A percentile compares a stretch with the other conserved stretches of the same genome.
Conservation (phyloP, 2,113 vertebrate species). For the Bambusicola thoracicus region DNA sequence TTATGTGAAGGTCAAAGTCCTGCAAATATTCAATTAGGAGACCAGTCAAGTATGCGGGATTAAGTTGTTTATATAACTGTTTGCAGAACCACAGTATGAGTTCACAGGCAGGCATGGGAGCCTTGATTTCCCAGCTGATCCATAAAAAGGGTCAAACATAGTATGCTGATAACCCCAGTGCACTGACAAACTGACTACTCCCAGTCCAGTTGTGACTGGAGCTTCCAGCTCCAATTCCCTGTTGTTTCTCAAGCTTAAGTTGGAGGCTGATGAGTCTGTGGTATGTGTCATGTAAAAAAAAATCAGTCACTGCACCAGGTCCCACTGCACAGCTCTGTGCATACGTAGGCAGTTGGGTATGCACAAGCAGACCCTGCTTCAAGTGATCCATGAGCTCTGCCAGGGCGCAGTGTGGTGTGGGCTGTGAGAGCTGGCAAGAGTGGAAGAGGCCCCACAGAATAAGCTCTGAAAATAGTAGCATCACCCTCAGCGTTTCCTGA, state of each 20-base stretch:
- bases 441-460: not conserved
- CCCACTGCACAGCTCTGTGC: not conserved
- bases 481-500: not conserved
- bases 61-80: slow-evolving; percentile 48
- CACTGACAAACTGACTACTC: not conserved
- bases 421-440: not conserved
- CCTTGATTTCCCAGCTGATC: slow-evolving; percentile 47
- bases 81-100: slow-evolving; percentile 48
- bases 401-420: not conserved
- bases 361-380: not conserved
- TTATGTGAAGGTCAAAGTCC: slow-evolving; percentile 26
- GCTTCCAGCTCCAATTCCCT: not conserved
- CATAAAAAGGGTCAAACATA: slow-evolving; percentile 30
- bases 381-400: not conserved
- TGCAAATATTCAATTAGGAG: slow-evolving; percentile 61
- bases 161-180: not conserved
- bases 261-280: not conserved
- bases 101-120: slow-evolving; percentile 54
- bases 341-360: accelerated
- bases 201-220: not conserved
- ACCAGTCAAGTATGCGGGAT: slow-evolving; percentile 57
- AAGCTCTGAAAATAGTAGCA: not conserved
- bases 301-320: not conserved
- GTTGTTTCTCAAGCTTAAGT: not conserved
- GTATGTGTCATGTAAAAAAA: not conserved